A percentile compares a stretch with the other conserved stretches of the same genome.
phyloP scores from a whole-genome alignment of 1,140 invertebrate species.

The Lethrus apterus region DNA sequence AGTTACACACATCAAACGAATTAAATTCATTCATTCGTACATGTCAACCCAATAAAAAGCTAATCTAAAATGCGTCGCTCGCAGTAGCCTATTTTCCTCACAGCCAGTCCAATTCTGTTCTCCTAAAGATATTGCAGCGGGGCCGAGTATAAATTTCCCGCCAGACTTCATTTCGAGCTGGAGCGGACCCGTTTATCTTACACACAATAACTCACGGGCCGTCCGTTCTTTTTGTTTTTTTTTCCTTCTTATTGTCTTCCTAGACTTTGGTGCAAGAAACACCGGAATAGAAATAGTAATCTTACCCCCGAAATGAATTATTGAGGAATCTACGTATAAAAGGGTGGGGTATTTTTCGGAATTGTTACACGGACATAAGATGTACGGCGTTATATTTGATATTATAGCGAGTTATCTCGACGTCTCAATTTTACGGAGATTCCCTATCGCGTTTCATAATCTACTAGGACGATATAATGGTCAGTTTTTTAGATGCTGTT shows the following conservation, averaged over 20 bases:
- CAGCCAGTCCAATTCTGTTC: constrained; percentile 40
- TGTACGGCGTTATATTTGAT: no score
- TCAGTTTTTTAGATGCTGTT: no score
- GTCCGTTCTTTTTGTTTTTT: constrained; percentile 38
- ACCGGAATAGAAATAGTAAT: constrained; percentile 39
- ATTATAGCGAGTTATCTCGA: no score
- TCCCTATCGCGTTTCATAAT: no score
- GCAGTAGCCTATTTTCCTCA: constrained; percentile 38
- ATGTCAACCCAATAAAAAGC: constrained; percentile 35
- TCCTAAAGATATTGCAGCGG: constrained; percentile 40
- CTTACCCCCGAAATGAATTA: constrained; percentile 38
- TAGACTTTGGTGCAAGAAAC: constrained; percentile 37
- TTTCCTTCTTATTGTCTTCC: constrained; percentile 39
- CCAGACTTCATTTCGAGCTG: constrained; percentile 43
- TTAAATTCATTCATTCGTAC: no score
- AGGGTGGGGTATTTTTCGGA: not conserved
- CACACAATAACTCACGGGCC: constrained; percentile 42
- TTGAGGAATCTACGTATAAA: constrained; percentile 18
- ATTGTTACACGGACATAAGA: no score
- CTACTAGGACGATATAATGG: no score
- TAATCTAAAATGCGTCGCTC: constrained; percentile 39
- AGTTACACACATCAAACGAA: no score
- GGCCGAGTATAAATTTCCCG: constrained; percentile 40
- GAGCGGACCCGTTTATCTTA: constrained; percentile 43
- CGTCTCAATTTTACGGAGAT: no score